These are phyloP conservation scores for Volucella bombylans DNA, from an alignment of 2,888 invertebrate genomes.

Conservation along the genomic window DNA sequence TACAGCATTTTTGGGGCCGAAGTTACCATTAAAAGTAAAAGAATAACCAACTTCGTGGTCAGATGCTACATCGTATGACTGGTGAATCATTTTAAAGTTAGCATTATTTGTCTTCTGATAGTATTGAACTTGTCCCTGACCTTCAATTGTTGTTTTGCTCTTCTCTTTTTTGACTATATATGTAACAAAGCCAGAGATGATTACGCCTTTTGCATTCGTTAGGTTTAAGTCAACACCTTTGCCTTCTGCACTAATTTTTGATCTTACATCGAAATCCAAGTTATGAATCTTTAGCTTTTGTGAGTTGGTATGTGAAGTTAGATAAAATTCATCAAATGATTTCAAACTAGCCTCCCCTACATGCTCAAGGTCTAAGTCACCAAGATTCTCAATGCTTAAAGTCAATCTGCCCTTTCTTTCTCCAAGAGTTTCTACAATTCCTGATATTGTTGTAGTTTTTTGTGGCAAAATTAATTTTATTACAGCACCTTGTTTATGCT, in stretches of 20 bases:
- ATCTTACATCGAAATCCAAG: constrained; percentile 86
- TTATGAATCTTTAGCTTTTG: constrained; percentile 86
- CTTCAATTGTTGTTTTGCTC: constrained; percentile 88
- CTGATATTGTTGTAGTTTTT: constrained; percentile 78
- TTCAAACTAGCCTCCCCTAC: constrained; percentile 84
- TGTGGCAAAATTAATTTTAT: constrained; percentile 84
- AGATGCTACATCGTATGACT: constrained; percentile 84
- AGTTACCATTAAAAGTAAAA: constrained; percentile 87
- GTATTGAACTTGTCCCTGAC: constrained; percentile 88
- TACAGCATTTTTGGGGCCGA: constrained; percentile 88
- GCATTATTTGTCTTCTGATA: constrained; percentile 87
- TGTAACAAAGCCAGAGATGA: constrained; percentile 88
- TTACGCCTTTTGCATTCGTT: constrained; percentile 85
- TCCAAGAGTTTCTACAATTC: constrained; percentile 81
- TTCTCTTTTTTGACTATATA: constrained; percentile 88
- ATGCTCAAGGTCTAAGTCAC: constrained; percentile 84
- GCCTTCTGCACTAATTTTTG: constrained; percentile 84
- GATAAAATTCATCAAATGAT: constrained; percentile 86
- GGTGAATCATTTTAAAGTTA: constrained; percentile 89
- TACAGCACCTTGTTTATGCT: constrained; percentile 84
- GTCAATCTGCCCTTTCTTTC: constrained; percentile 85
- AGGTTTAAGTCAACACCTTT: constrained; percentile 86
- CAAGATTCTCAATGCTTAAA: constrained; percentile 84
- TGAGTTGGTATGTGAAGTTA: constrained; percentile 86
- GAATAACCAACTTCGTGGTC: constrained; percentile 87